Conservation (phyloP, 2,797 vertebrate species). For the Myotis vivesi region DNA sequence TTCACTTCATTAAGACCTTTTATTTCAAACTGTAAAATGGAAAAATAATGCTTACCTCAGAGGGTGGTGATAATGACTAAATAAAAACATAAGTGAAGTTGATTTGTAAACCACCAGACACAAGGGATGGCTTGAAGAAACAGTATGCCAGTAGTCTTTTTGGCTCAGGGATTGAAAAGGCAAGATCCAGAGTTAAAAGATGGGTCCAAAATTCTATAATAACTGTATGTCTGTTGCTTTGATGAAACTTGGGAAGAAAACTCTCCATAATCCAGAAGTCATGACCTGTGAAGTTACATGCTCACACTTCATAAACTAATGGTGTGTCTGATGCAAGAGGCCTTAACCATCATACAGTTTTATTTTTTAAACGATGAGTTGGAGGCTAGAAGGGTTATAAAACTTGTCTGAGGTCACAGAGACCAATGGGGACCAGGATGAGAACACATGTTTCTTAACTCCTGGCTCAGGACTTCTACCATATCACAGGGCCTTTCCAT, state of each 20-base stretch:
- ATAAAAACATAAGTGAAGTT: background rate
- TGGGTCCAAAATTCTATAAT: background rate
- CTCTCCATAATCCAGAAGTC: background rate
- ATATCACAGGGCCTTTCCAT: background rate
- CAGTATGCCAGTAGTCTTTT: background rate
- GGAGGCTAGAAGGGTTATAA: background rate
- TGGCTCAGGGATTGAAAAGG: background rate
- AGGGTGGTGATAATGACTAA: background rate
- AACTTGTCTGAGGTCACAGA: background rate
- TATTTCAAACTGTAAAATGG: background rate
- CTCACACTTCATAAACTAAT: background rate
- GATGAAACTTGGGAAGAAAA: background rate
- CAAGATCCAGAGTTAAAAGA: background rate
- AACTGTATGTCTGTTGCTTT: background rate
- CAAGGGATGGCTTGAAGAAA: background rate
- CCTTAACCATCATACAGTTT: background rate
- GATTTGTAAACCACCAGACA: background rate
- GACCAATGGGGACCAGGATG: background rate
- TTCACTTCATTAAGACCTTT: background rate
- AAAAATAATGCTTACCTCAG: slow-evolving; percentile 24
- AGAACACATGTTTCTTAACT: background rate
- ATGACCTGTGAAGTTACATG: background rate
- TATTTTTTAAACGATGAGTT: background rate
- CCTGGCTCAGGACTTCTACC: background rate
- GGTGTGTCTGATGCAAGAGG: background rate